Base-by-base conservation (phyloP, 2,113 vertebrate species). In the Capreolus pygargus region DNA sequence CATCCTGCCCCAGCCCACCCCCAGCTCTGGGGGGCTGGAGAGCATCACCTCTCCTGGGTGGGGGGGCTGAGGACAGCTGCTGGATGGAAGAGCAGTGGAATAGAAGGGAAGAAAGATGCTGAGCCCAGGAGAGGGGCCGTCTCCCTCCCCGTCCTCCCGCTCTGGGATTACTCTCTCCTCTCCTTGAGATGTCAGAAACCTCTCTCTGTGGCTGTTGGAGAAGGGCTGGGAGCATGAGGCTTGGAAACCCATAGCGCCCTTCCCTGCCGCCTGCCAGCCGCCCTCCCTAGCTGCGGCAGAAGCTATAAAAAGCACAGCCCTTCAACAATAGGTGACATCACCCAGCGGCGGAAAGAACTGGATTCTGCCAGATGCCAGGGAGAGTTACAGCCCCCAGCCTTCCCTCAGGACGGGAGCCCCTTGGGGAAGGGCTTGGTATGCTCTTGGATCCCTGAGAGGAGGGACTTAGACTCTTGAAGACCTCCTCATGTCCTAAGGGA, bases 271-370 rank as follows among this genome's bases (percentile, higher is more conserved):
- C 96, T 89, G 97, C 97, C 96, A 97, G 97, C 98, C 92, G n/a
- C 57, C 89, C 1, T 33, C 94, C 91, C 94, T 61, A 86, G 96
- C 98, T 94, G 97, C 98, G 3, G 98, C 84, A 25, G 95, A 83
- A 94, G 97, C 97, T 81, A 82, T 92, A 97, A 98, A 96, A 98
- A 98, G 98, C 97, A 93, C 92, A 97, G 97, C 78, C 94, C 67
- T 5, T 92, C 89, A 97, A 98, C n/a, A 43, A 86, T 93, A 86
- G 98, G 95, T 95, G 98, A 97, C 98, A 97, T 96, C 86, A 98
- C 97, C 95, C 96, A 95, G 93, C 33, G 36, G 96, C 70, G 21
- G 94, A 92, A 95, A 97, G 97, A 98, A 92, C 98, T 84, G 96
- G 91, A 98, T 87, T 96, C 30, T 33, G 13, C 11, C 78, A 96